Percentiles rank a stretch among this genome's conserved stretches.
phyloP scores from a whole-genome alignment of 2,113 vertebrate species.

The Axis porcinus region DNA sequence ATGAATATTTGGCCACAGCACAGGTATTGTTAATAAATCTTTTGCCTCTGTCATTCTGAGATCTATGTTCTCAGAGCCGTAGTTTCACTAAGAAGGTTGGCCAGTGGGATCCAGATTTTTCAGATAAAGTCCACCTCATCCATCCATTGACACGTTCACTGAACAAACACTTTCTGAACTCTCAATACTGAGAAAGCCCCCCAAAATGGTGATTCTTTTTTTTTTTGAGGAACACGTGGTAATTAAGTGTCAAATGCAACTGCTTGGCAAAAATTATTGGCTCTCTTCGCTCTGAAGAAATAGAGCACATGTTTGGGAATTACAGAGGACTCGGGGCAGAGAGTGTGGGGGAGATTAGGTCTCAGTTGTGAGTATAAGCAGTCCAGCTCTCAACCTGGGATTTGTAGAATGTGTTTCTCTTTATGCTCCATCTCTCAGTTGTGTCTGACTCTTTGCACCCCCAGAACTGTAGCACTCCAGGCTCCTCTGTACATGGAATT shows the following conservation, averaged over 20 bases:
- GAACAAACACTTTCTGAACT: neutral
- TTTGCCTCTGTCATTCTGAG: neutral
- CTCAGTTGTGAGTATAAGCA: accelerated
- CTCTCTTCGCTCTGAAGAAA: neutral
- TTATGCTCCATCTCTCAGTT: neutral
- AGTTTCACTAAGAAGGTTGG: neutral
- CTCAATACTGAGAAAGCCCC: accelerated
- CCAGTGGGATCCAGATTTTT: neutral
- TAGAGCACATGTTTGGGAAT: accelerated
- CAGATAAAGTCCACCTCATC: neutral
- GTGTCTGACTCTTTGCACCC: neutral
- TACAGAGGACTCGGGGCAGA: accelerated
- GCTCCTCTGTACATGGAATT: neutral
- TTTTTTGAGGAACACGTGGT: neutral
- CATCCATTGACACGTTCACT: neutral
- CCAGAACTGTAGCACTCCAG: neutral
- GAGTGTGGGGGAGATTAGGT: too few relatives aligned
- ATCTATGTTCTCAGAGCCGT: accelerated
- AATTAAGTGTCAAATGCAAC: neutral
- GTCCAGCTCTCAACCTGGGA: neutral
- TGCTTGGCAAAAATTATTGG: neutral
- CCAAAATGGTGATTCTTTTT: accelerated
- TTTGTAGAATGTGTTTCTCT: neutral
- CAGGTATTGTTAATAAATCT: neutral
- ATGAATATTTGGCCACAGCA: neutral